A percentile compares a stretch with the other conserved stretches of the same genome.
These are phyloP conservation scores for Drosophila athabasca DNA, from an alignment of 1,140 invertebrate genomes.

Conservation along the genomic window DNA sequence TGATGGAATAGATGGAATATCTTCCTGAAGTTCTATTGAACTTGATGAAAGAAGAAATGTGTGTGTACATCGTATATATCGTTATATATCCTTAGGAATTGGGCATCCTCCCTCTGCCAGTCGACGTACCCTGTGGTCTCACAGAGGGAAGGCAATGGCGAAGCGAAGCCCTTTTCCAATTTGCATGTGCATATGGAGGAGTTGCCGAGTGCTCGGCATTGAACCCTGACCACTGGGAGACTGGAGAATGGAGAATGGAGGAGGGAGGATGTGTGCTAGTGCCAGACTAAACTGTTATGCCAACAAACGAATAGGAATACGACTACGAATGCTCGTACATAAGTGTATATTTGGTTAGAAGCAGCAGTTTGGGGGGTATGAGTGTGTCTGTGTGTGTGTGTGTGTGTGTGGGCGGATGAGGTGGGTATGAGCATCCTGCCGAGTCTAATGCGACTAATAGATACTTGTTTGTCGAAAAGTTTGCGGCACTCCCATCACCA, in stretches of 20 bases:
- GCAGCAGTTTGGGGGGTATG: no score
- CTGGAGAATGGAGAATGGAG: neutral
- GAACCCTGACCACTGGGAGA: constrained; percentile 50
- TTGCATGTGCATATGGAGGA: constrained; percentile 55
- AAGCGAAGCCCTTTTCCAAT: constrained; percentile 7
- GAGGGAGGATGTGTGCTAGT: neutral
- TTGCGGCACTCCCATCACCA: constrained; percentile 14
- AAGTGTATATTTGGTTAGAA: neutral
- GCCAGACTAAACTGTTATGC: no score
- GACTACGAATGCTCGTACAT: neutral
- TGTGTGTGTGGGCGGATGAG: neutral
- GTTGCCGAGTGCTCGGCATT: constrained; percentile 38
- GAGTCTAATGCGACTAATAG: constrained; percentile 76
- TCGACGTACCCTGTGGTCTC: no score
- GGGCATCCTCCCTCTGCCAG: no score
- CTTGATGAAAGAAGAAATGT: no score
- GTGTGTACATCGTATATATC: no score
- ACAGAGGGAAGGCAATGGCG: no score
- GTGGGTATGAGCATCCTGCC: constrained; percentile 34
- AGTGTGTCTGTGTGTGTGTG: neutral
- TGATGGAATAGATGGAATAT: no score
- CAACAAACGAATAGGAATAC: no score
- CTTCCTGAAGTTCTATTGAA: no score
- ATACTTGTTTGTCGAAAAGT: constrained; percentile 68
- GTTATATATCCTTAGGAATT: no score